Evolutionary conservation across 2,888 invertebrate genomes (phyloP).

Genomic region (Melanargia galathea): DNA sequence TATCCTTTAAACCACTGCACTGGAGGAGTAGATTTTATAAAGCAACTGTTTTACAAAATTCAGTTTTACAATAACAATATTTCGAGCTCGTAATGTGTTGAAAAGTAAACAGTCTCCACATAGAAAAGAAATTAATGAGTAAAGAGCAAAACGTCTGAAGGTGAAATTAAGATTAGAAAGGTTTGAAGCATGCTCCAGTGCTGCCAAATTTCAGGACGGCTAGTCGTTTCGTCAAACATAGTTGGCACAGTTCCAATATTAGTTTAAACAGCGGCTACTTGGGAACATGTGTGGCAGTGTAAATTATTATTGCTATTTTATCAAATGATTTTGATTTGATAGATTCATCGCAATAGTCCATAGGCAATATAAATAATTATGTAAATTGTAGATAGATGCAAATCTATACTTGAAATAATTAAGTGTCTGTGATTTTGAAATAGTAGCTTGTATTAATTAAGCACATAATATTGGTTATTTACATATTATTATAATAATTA

Average conservation of each 20-base stretch:
- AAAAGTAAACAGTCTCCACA: slow-evolving; percentile 12
- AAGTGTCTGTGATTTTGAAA: no score
- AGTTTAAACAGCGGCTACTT: slow-evolving; percentile 37
- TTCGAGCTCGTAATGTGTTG: background rate
- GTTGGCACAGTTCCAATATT: slow-evolving; percentile 65
- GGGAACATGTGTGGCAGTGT: slow-evolving; percentile 32
- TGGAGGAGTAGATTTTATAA: background rate
- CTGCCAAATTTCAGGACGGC: slow-evolving; percentile 70
- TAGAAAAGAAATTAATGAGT: slow-evolving; percentile 29
- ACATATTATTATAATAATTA: no score
- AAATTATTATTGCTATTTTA: slow-evolving; percentile 27
- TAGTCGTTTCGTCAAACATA: slow-evolving; percentile 58
- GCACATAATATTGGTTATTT: no score
- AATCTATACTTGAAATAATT: no score
- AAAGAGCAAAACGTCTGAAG: slow-evolving; percentile 58
- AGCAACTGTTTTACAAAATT: background rate
- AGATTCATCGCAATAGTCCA: background rate
- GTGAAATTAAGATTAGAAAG: slow-evolving; percentile 68
- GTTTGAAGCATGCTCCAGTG: slow-evolving; percentile 51
- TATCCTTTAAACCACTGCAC: slow-evolving; percentile 1
- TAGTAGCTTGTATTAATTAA: no score
- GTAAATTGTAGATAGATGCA: no score
- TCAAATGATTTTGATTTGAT: slow-evolving; percentile 10
- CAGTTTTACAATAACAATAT: background rate
- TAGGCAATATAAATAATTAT: no score